Percentiles rank a stretch among this genome's conserved stretches.
Evolutionary conservation across 2,113 vertebrate species (phyloP).

Genomic region (Anhinga rufa): DNA sequence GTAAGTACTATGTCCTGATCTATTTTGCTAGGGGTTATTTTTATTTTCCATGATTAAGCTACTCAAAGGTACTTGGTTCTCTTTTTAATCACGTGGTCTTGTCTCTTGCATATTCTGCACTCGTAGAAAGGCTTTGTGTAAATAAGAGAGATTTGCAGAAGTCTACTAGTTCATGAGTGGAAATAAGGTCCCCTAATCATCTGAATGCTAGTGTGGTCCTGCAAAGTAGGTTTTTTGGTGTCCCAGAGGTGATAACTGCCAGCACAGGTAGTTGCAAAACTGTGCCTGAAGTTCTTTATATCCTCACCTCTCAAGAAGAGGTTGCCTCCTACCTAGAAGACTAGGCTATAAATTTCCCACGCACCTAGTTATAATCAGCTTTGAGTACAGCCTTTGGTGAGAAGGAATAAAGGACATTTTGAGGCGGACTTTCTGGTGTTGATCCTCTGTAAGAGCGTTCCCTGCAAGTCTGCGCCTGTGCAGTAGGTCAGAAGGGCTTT

Average conservation of each 20-base stretch:
- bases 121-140: not conserved
- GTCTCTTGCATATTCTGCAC: rapidly evolving
- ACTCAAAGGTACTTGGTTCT: not conserved
- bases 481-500: not conserved
- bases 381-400: not conserved
- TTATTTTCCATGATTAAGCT: not conserved
- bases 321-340: not conserved
- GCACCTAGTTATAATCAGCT: not conserved
- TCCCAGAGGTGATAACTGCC: not conserved
- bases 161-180: not conserved
- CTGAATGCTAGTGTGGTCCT: not conserved
- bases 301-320: not conserved
- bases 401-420: not conserved
- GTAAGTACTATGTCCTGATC: not conserved
- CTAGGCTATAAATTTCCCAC: too few species aligned
- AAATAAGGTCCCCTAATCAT: not conserved
- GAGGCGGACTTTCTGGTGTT: not conserved
- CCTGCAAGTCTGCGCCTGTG: not conserved
- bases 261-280: not conserved
- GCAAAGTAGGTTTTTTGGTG: not conserved
- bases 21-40: not conserved
- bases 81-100: not conserved
- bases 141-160: not conserved
- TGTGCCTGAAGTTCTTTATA: not conserved
- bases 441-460: not conserved